These are phyloP conservation scores for Leucophenga montana DNA, from an alignment of 2,888 invertebrate species.

Conservation along the genomic window DNA sequence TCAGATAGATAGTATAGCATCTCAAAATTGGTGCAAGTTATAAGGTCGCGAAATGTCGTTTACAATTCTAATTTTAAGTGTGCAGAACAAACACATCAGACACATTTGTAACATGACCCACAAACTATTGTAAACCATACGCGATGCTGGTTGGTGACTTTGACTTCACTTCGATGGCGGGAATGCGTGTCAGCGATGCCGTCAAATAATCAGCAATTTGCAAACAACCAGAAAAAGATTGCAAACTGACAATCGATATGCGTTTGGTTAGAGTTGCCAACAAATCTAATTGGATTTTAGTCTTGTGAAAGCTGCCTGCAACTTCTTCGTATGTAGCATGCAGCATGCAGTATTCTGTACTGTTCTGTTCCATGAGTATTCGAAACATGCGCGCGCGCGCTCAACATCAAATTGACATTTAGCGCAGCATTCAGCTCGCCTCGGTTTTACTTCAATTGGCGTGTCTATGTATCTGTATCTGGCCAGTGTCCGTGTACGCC, in stretches of 20 bases:
- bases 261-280: constrained; percentile 32
- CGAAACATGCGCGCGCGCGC: background rate
- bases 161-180: constrained; percentile 27
- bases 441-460: background rate
- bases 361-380: background rate
- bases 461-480: background rate
- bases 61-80: constrained; percentile 22
- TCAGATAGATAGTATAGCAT: no score
- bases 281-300: constrained; percentile 60
- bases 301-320: constrained; percentile 32
- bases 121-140: constrained; percentile 37
- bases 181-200: constrained; percentile 40
- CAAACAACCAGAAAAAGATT: constrained; percentile 15
- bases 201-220: constrained; percentile 25
- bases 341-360: background rate
- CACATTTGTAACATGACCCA: constrained; percentile 65
- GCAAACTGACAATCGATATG: constrained; percentile 30
- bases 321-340: background rate
- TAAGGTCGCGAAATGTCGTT: constrained; percentile 22
- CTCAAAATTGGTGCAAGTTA: background rate
- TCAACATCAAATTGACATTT: constrained; percentile 62
- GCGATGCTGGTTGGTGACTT: constrained; percentile 49
- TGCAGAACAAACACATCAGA: constrained; percentile 27
- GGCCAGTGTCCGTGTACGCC: background rate
- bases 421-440: constrained; percentile 46